Base-by-base conservation (phyloP, 2,888 invertebrate species). In the Cataglyphis altisquamis region DNA sequence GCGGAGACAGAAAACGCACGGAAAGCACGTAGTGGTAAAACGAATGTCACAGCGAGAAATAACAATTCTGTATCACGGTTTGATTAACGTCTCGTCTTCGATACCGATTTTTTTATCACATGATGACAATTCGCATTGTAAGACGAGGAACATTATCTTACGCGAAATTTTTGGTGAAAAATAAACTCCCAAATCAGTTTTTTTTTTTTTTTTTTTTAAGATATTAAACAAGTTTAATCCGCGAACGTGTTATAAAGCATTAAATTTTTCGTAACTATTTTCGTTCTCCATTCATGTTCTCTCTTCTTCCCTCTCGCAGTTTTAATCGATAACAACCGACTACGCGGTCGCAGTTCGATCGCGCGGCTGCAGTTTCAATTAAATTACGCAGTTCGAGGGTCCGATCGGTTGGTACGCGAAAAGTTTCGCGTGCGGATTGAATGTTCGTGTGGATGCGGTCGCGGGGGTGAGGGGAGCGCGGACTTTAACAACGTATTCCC, bases 361-460 rank as follows among this genome's bases (percentile, higher is more conserved):
- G 81, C 41, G 64, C 41, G 68, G 64, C 77, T 81, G 64, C 77
- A 84, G 86, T 84, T 88, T 70, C 88, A 88, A 88, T 88, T 83
- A 84, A 88, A 88, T 88, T 88, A 88, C 88, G 77, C 52, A 57
- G 74, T 62, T 81, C 68, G 80, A 39, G 57, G 63, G 55, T 32
- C 70, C 70, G 39, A 73, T 62, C 57, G 57, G 29, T 48, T 45
- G 55, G 83, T 73, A 84, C 39, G 85, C 75, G 83, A 82, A 87
- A 87, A 84, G 83, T 88, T 88, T 84, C 84, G 67, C 75, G 72
- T 73, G 67, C 73, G 86, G 82, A 83, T 72, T 73, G 82, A 87
- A 82, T 66, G 77, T 70, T 67, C 66, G 72, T 21, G 72, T 66
- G 64, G 41, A 63, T 52, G 73, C 21, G 67, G 80, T 66, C 60